A percentile compares a stretch with the other conserved stretches of the same genome.
These are phyloP conservation scores for Ericerus pela DNA, from an alignment of 1,140 invertebrate species.

Conservation along the genomic window DNA sequence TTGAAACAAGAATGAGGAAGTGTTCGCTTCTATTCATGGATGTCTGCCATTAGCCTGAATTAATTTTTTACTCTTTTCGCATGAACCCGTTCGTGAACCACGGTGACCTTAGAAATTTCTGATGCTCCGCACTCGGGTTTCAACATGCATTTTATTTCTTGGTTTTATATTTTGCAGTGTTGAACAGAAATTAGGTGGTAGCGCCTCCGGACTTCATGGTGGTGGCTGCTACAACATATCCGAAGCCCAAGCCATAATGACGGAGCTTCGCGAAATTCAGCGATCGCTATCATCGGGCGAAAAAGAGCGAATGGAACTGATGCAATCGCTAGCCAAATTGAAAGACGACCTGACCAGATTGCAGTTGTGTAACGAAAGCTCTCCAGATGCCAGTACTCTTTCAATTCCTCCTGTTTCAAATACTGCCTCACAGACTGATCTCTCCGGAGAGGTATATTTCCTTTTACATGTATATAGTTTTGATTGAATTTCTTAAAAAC, in stretches of 20 bases:
- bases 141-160: no score
- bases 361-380: slow-evolving; percentile 54
- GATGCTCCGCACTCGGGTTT: no score
- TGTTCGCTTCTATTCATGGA: no score
- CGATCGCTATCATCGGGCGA: slow-evolving; percentile 76
- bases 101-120: no score
- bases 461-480: no score
- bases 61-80: no score
- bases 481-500: no score
- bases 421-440: slow-evolving; percentile 86
- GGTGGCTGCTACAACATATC: slow-evolving; percentile 77
- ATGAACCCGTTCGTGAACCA: no score
- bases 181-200: slow-evolving; percentile 18
- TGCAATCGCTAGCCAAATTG: slow-evolving; percentile 80
- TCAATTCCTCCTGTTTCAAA: slow-evolving; percentile 52
- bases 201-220: slow-evolving; percentile 43
- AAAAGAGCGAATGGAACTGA: slow-evolving; percentile 81
- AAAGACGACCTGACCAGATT: slow-evolving; percentile 82
- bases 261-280: slow-evolving; percentile 82
- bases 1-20: no score
- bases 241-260: slow-evolving; percentile 86
- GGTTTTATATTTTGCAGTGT: no score
- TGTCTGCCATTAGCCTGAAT: no score
- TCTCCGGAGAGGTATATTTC: slow-evolving; percentile 60
- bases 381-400: slow-evolving; percentile 66